Evolutionary conservation across 2,113 vertebrate genomes (phyloP).

Genomic region (Crotalus helleri): DNA sequence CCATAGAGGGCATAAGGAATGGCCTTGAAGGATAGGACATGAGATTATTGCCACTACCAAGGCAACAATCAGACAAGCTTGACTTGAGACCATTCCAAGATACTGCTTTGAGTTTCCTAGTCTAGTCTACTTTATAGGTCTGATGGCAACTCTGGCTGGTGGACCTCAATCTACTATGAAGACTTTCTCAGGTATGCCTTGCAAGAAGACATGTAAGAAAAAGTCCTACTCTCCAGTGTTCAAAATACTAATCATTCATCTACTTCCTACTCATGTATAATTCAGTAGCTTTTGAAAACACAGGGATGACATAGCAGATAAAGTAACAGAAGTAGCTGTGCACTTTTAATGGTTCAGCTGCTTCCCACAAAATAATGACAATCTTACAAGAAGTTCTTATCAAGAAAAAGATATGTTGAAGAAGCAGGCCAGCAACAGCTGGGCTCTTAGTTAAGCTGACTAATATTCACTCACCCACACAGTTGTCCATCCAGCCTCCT

Average conservation of each 20-base stretch:
- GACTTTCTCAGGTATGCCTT: background rate
- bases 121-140: background rate
- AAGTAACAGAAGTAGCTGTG: background rate
- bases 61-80: background rate
- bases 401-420: background rate
- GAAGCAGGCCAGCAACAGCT: background rate
- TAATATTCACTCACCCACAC: background rate
- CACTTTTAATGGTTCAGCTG: background rate
- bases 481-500: background rate
- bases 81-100: background rate
- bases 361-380: background rate
- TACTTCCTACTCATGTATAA: background rate
- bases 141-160: background rate
- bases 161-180: background rate
- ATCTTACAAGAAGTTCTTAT: background rate
- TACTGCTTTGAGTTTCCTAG: background rate
- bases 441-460: background rate
- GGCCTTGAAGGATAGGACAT: background rate
- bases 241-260: background rate
- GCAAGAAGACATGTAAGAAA: background rate
- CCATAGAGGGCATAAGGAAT: background rate
- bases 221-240: no score
- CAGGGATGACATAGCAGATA: background rate
- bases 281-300: background rate
- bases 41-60: background rate